Percentiles rank a stretch among this genome's conserved stretches.
These are phyloP conservation scores for Pomatorhinus ruficollis DNA, from an alignment of 2,113 vertebrate species.

Conservation along the genomic window DNA sequence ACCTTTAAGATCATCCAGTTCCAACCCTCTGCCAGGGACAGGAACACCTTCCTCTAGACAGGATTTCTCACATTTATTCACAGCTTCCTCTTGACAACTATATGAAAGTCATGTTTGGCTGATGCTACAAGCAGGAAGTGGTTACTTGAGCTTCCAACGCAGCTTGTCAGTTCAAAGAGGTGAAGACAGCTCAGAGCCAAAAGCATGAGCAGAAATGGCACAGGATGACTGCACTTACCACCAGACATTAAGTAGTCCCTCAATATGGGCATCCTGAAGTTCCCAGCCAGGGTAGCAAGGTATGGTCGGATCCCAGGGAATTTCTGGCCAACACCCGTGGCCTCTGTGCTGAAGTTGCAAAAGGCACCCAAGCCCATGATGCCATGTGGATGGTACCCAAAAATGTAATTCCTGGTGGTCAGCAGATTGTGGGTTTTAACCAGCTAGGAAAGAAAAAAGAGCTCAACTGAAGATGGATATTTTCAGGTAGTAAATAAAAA, in stretches of 20 bases:
- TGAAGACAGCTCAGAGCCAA: neutral
- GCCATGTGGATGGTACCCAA: conserved; percentile 95
- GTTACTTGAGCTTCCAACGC: neutral
- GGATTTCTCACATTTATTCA: neutral
- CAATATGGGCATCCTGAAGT: conserved; percentile 91
- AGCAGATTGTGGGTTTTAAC: conserved; percentile 93
- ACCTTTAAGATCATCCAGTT: neutral
- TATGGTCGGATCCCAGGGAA: conserved; percentile 93
- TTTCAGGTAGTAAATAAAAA: neutral
- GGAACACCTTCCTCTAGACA: neutral
- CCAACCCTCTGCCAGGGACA: neutral
- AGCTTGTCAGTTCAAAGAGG: neutral
- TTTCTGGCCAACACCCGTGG: conserved; percentile 91
- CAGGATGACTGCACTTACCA: conserved; percentile 74
- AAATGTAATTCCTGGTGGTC: conserved; percentile 93
- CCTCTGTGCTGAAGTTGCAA: conserved; percentile 96
- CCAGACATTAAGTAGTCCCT: conserved; percentile 97
- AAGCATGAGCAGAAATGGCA: neutral
- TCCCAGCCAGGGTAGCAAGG: conserved; percentile 92
- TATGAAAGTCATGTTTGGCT: neutral
- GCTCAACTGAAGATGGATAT: neutral
- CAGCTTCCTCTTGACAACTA: neutral
- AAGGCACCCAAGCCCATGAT: conserved; percentile 95
- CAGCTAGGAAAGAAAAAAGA: conserved; percentile 75
- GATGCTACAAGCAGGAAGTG: neutral